Percentiles rank a stretch among this genome's conserved stretches.
phyloP scores from a whole-genome alignment of 1,140 invertebrate genomes.

The Catajapyx aquilonaris region DNA sequence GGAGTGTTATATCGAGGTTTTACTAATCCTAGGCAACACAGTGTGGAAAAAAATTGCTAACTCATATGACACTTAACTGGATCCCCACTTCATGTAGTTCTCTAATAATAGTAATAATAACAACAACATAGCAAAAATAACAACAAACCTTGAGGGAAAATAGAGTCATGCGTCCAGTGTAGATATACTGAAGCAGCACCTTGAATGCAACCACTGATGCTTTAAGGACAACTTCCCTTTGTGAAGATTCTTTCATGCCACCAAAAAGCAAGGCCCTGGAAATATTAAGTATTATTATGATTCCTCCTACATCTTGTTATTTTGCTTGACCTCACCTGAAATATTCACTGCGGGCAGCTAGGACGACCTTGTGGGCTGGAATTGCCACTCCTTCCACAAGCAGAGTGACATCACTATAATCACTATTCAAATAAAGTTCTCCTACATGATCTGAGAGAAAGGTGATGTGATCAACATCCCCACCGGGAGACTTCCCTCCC shows the following conservation, averaged over 20 bases:
- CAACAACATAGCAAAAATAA: no score
- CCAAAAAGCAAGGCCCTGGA: constrained; percentile 62
- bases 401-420: constrained; percentile 80
- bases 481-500: constrained; percentile 20
- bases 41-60: no score
- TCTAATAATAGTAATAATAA: no score
- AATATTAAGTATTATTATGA: constrained; percentile 10
- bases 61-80: no score
- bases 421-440: constrained; percentile 57
- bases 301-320: no score
- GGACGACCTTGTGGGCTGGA: constrained; percentile 70
- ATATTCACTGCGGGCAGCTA: constrained; percentile 85
- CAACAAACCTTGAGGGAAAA: constrained; percentile 40
- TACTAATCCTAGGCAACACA: no score
- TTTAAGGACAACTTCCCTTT: constrained; percentile 62
- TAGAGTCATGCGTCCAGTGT: constrained; percentile 73
- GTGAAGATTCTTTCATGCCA: constrained; percentile 67
- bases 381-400: constrained; percentile 66
- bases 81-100: no score
- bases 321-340: constrained; percentile 55
- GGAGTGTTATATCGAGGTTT: no score
- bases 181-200: constrained; percentile 80
- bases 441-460: constrained; percentile 55
- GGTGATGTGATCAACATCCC: constrained; percentile 31
- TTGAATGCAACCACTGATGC: constrained; percentile 76